Base-by-base conservation (phyloP, 1,140 invertebrate species). In the Galendromus occidentalis region DNA sequence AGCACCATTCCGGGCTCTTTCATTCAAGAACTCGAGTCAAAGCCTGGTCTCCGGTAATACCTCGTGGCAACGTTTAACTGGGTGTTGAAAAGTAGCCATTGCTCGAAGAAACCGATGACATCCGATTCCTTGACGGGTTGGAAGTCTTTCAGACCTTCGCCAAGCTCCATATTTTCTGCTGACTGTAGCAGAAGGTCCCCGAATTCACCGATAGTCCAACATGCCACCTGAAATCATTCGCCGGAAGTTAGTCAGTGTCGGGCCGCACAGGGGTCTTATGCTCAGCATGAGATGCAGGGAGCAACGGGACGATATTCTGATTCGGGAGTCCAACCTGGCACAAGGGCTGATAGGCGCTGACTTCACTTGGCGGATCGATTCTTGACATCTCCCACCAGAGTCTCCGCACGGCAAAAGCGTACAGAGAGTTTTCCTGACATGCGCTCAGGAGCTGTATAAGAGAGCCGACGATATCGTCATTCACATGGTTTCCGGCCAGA, bases 161-260 rank as follows among this genome's bases (percentile, higher is more conserved):
- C 41, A 79, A 76, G 69, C 83, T 65, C 64, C 47, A 67, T 66
- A 55, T 69, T 70, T 25, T 59, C 73, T 29, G 70, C 67, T 6
- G 66, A 63, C 20, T 68, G 67, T 67, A 91, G 78, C 64, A 97
- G 80, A 69, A 91, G 77, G 76, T 98, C 93, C 0, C 93, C 94
- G 76, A 92, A 98, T 76, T 98, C 95, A 39, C 95, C 95, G 71
- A 98, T 87, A 70, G 90, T 88, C 95, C 95, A 98, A 12, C 88
- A 86, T 17, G 91, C 89, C 14, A 98, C 91, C 78, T 87, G 75
- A 30, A 79, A 65, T 14, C 2, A 42, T 41, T 41, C 20, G 1
- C 12, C 18, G 14, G 7, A 18, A 65, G 22, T 41, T n/a, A n/a
- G n/a, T n/a, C n/a, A n/a, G n/a, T n/a, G 25, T 20, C 0, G 2